Evolutionary conservation across 2,888 invertebrate species (phyloP), one percentile per base, ranked within the genome.

Genomic region (Hipparchia semele): DNA sequence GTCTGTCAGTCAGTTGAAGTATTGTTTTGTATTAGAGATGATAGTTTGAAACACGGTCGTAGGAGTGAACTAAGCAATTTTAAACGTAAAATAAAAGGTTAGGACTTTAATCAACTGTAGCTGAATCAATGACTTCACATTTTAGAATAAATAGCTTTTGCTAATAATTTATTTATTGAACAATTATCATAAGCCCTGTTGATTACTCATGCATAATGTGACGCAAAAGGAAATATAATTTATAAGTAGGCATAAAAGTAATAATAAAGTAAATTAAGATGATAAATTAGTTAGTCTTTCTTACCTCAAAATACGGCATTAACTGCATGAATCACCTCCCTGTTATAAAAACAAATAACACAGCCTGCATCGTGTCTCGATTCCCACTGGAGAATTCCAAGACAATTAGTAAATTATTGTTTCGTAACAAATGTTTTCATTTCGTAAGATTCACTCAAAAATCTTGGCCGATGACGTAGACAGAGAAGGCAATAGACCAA

Each of bases 361-460:
- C 58, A 68, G 33, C 58, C 53, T 70, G 56, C 77, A 73, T 73
- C 68, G 54, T 77, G 65, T 72, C 45, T 71, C 53, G 51, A 33
- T 39, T 39, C 23, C 58, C 4, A 70, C 70, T 75, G 74, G 73
- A 77, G 68, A 73, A 72, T 75, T 75, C 65, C 51, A 70, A 58
- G 51, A 46, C 51, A 74, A 62, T 60, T 51, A 79, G 7, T 54
- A n/a, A 7, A n/a, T 12, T 82, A 82, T 49, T 79, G 80, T 90
- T 89, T 90, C 90, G 89, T 90, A 90, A 89, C 71, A 71, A 79
- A 80, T 76, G 76, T 76, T 67, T 72, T 68, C 10, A 49, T 69
- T 61, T 8, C 53, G 13, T 10, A 61, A 45, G 45, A 23, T 65
- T 6, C 2, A 4, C 5, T 39, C 5, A 65, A 51, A 13, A 65